These are phyloP conservation scores for Brachyhypopomus occidentalis DNA, from an alignment of 2,113 vertebrate genomes.

Conservation along the genomic window DNA sequence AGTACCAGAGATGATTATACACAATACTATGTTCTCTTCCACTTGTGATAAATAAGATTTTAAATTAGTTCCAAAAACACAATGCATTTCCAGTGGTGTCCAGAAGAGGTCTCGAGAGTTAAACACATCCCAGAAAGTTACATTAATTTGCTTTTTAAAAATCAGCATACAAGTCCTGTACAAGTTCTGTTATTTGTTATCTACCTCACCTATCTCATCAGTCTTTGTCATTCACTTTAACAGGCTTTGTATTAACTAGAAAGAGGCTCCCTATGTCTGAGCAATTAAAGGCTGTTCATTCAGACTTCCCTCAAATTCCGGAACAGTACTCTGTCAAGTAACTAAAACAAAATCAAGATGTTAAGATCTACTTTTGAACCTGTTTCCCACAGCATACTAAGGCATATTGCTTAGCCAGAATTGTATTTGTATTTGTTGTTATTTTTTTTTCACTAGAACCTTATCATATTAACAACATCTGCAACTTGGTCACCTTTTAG, in stretches of 20 bases:
- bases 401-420: too few relatives aligned
- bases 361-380: background rate
- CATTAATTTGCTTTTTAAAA: background rate
- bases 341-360: background rate
- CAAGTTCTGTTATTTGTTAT: background rate
- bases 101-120: slow-evolving; percentile 3
- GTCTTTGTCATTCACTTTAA: background rate
- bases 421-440: background rate
- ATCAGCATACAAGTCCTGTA: background rate
- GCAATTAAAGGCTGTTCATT: background rate
- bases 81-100: background rate
- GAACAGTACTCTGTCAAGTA: background rate
- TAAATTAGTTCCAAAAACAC: background rate
- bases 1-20: background rate
- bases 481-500: background rate
- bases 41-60: background rate
- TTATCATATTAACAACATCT: background rate
- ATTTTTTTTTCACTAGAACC: too few relatives aligned
- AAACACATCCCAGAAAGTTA: background rate
- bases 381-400: background rate
- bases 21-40: background rate
- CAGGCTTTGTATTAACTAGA: background rate
- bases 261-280: background rate
- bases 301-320: background rate
- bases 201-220: background rate